Percentiles rank a stretch among this genome's conserved stretches.
Evolutionary conservation across 2,113 vertebrate species (phyloP).

Genomic region (Cynocephalus volans): DNA sequence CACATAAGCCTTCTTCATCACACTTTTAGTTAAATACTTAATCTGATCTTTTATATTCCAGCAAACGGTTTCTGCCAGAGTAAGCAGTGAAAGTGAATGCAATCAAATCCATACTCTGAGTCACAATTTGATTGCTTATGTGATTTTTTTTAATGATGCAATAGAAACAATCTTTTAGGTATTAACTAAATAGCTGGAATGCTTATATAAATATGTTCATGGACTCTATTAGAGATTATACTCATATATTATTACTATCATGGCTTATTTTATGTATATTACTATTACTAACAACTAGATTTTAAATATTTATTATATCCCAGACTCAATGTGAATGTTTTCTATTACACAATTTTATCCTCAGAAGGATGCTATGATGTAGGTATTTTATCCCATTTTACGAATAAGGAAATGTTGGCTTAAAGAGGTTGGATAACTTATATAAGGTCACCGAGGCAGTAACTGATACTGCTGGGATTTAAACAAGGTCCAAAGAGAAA

Average conservation of each 20-base stretch:
- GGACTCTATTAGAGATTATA: not conserved
- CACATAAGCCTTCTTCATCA: not conserved
- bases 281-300: not conserved
- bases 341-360: not conserved
- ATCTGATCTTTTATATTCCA: not conserved
- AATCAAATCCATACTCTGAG: not conserved
- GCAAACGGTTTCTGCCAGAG: conserved; percentile 31
- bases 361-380: not conserved
- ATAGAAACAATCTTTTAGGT: conserved; percentile 20
- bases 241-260: conserved; percentile 24
- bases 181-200: not conserved
- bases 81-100: not conserved
- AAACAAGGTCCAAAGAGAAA: not conserved
- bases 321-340: conserved; percentile 9
- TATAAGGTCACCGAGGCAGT: not conserved
- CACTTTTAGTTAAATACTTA: not conserved
- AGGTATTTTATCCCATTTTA: not conserved
- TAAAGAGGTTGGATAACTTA: not conserved
- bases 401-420: conserved; percentile 10
- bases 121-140: not conserved
- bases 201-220: not conserved
- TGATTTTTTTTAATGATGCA: not conserved
- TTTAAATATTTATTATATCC: not conserved
- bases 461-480: not conserved
- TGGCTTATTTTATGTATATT: not conserved